Percentiles rank a stretch among this genome's conserved stretches.
phyloP scores from a whole-genome alignment of 2,888 invertebrate genomes.

The Caenorhabditis sp. region DNA sequence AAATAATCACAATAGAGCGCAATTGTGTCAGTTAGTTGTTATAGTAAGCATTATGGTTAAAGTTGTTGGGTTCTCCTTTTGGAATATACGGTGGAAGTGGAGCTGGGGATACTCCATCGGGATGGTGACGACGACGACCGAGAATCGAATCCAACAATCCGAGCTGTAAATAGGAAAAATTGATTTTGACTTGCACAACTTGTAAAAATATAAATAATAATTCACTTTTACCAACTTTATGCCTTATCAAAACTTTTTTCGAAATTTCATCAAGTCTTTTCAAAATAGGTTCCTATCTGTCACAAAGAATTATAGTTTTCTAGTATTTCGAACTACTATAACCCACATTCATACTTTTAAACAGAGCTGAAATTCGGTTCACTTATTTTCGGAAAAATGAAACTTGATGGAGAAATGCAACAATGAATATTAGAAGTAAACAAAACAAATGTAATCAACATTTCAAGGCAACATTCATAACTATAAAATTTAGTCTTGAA shows the following conservation, averaged over 20 bases:
- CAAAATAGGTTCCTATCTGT: not conserved
- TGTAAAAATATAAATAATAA: not conserved
- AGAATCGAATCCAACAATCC: conserved; percentile 24
- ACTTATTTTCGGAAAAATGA: too few relatives aligned
- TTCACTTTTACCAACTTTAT: not conserved
- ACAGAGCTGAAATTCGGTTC: too few relatives aligned
- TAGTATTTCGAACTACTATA: too few relatives aligned
- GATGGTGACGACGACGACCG: conserved; percentile 22
- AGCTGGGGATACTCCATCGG: conserved; percentile 20
- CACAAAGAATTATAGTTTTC: not conserved
- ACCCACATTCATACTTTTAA: too few relatives aligned
- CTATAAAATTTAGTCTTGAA: too few relatives aligned
- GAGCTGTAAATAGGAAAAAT: conserved; percentile 14
- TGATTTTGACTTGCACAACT: not conserved
- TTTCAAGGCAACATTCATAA: too few relatives aligned
- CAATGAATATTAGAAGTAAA: too few relatives aligned
- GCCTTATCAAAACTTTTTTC: too few relatives aligned
- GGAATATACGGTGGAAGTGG: conserved; percentile 36
- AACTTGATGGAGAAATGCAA: too few relatives aligned
- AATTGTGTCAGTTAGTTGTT: conserved; percentile 3
- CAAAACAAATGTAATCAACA: too few relatives aligned
- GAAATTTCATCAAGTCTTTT: not conserved
- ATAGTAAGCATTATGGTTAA: not conserved
- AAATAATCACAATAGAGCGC: conserved; percentile 10
- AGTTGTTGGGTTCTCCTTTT: conserved; percentile 31